phyloP scores from a whole-genome alignment of 2,797 vertebrate species.

The Crenuchus spilurus region DNA sequence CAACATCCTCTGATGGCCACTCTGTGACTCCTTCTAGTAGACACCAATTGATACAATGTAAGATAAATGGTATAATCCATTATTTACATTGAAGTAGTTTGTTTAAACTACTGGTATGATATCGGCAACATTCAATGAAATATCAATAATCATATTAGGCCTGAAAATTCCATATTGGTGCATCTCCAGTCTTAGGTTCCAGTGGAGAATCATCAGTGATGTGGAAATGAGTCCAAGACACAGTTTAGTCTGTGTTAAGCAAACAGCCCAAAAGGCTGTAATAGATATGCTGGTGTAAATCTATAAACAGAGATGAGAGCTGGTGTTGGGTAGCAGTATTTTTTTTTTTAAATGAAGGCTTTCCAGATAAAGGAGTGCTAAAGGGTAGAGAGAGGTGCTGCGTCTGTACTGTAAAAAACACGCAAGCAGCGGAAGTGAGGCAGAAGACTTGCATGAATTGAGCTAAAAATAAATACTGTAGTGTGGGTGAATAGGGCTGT shows the following conservation, averaged over 20 bases:
- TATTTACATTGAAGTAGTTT: too few species aligned
- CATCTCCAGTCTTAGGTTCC: not conserved
- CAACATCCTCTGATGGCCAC: too few species aligned
- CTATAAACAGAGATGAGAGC: constrained; percentile 20
- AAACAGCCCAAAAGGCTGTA: constrained; percentile 3
- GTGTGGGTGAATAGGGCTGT: constrained; percentile 28
- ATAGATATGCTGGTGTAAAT: constrained; percentile 11
- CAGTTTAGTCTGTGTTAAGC: not conserved
- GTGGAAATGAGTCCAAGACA: not conserved
- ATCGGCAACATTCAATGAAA: too few species aligned
- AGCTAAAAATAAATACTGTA: constrained; percentile 58
- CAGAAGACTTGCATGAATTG: constrained; percentile 44
- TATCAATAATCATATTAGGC: too few species aligned
- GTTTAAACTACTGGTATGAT: too few species aligned
- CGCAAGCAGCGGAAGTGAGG: constrained; percentile 20
- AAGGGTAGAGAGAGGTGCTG: constrained; percentile 17
- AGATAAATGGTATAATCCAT: too few species aligned
- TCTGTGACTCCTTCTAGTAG: too few species aligned
- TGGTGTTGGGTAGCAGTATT: not conserved
- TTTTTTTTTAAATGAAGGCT: constrained; percentile 47
- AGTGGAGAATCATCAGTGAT: not conserved
- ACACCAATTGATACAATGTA: too few species aligned
- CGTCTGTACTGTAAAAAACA: constrained; percentile 40
- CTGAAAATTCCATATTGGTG: too few species aligned
- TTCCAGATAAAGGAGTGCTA: constrained; percentile 41